Percentiles rank a stretch among this genome's conserved stretches.
These are phyloP conservation scores for Drosophila kambysellisi DNA, from an alignment of 2,888 invertebrate species.

Conservation along the genomic window DNA sequence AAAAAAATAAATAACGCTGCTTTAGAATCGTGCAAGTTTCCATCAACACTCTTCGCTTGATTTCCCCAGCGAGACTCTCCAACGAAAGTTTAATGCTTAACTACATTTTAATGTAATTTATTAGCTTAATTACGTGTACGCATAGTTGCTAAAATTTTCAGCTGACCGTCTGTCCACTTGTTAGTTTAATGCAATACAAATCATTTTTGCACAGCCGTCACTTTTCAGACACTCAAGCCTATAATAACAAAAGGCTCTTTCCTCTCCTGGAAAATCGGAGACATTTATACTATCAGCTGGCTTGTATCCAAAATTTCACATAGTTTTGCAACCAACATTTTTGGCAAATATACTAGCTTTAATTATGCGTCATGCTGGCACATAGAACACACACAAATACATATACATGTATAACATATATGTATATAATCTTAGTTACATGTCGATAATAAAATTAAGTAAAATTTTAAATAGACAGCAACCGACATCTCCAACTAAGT, in stretches of 20 bases:
- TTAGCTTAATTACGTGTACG: constrained; percentile 26
- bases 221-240: constrained; percentile 10
- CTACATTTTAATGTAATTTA: constrained; percentile 30
- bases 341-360: constrained; percentile 59
- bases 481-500: not conserved
- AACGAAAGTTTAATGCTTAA: constrained; percentile 30
- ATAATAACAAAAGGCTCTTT: constrained; percentile 48
- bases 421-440: not conserved
- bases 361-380: constrained; percentile 71
- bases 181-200: constrained; percentile 35
- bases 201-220: constrained; percentile 11
- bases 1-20: constrained; percentile 16
- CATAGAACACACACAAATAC: constrained; percentile 9
- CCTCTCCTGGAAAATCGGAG: constrained; percentile 15
- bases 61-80: constrained; percentile 63
- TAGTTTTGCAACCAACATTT: constrained; percentile 52
- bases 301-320: constrained; percentile 51
- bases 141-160: constrained; percentile 15
- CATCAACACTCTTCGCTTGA: constrained; percentile 63
- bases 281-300: constrained; percentile 55
- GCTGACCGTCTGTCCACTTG: not conserved
- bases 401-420: not conserved
- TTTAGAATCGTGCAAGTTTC: constrained; percentile 20
- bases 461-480: not conserved
- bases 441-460: not conserved